Conservation (phyloP, 2,113 vertebrate species). For the Glaucomys volans region DNA sequence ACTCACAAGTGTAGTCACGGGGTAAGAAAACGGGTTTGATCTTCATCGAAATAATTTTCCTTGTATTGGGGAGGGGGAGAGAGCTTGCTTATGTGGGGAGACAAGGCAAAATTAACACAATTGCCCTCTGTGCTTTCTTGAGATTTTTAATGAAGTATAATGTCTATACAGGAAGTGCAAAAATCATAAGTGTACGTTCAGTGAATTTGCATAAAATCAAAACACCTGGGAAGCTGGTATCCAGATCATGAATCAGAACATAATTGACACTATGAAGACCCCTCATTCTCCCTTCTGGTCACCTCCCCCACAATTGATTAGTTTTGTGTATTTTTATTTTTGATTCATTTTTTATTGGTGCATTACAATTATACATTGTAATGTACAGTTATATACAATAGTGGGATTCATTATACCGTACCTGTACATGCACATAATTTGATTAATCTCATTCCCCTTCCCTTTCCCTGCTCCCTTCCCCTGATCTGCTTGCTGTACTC, state of each 20-base stretch:
- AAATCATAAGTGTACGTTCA: neutral
- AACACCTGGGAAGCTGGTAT: neutral
- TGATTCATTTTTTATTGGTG: too few species aligned
- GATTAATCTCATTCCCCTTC: too few species aligned
- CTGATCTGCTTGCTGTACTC: too few species aligned
- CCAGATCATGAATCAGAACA: neutral
- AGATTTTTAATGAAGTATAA: neutral
- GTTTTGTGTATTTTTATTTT: neutral
- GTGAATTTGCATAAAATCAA: slow-evolving; percentile 1
- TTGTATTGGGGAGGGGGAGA: neutral
- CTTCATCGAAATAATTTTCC: slow-evolving; percentile 3
- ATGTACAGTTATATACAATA: too few species aligned
- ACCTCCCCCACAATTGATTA: neutral
- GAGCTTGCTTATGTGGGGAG: neutral
- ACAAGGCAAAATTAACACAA: too few species aligned
- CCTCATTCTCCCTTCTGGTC: neutral
- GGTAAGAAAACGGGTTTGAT: neutral
- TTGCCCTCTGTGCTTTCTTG: neutral
- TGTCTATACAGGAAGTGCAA: neutral
- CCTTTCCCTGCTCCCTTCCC: too few species aligned
- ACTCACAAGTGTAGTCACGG: neutral
- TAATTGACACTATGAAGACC: neutral
- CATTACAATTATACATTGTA: too few species aligned
- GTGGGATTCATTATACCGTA: too few species aligned
- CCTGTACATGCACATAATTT: too few species aligned